Evolutionary conservation across 2,113 vertebrate species (phyloP), one percentile per base, ranked within the genome.

Genomic region (Epinephelus fuscoguttatus): DNA sequence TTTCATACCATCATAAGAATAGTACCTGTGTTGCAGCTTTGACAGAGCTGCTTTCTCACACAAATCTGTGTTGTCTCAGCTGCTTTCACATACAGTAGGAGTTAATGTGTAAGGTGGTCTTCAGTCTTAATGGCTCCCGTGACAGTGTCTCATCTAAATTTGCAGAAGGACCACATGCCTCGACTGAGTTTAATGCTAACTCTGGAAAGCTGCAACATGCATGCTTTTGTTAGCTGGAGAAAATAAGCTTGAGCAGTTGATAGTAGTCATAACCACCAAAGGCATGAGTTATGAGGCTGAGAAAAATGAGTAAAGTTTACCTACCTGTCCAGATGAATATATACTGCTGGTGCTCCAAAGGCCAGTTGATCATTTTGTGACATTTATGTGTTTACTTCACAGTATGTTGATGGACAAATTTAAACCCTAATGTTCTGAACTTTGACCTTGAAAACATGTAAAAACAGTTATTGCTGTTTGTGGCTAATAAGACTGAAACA

Each of bases 341-440:
- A 66, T 76, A 66, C 17, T 30, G 25, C 73, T 17, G 47, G n/a
- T 69, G 57, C 72, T 75, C 63, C 14, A 53, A 56, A 55, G 18
- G 23, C 55, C 19, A 55, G 66, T 76, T 53, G 33, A 87, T 86
- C 73, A 74, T 71, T 42, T 40, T 71, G 21, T 40, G 64, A 84
- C 80, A 72, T 49, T 75, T 78, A 82, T 0, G 37, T 79, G 70
- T 78, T 84, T 66, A 55, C 45, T 10, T 63, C 19, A 42, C 27
- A 69, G 47, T 4, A 8, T 57, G 68, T 18, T 61, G 15, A 76
- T 52, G 17, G 62, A 59, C 18, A 42, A 37, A 75, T 62, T 57
- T 68, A 84, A 81, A 75, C 12, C 33, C 4, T 55, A 18, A 49
- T 47, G 27, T 17, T 4, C 47, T 78, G 55, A 76, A 50, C 77